A percentile compares a stretch with the other conserved stretches of the same genome.
Conservation (phyloP, 53 echinoderm and acorn worm genomes). For the Holothuria scabra region DNA sequence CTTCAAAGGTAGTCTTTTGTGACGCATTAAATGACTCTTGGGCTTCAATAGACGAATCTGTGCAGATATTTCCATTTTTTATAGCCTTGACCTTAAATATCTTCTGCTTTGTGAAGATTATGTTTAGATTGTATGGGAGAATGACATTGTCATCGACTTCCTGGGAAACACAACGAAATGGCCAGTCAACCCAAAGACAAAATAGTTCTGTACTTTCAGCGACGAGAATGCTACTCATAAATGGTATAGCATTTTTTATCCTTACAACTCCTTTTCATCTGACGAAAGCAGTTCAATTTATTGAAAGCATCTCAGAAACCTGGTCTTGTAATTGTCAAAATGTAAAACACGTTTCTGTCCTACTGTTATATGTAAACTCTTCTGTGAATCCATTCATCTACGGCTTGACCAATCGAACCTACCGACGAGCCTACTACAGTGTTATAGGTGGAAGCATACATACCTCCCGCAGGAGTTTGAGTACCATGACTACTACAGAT, state of each 20-base stretch:
- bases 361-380: neutral
- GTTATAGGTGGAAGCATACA: neutral
- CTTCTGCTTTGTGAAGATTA: neutral
- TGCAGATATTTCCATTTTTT: slow-evolving; percentile 6
- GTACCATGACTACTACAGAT: too few species aligned
- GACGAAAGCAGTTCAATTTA: neutral
- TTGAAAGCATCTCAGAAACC: neutral
- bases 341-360: neutral
- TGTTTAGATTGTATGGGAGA: too few species aligned
- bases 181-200: neutral
- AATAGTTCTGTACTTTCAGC: neutral
- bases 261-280: slow-evolving; percentile 4
- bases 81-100: neutral
- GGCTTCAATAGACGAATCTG: neutral
- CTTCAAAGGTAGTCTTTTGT: too few species aligned
- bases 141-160: too few species aligned
- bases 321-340: neutral
- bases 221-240: neutral
- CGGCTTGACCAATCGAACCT: slow-evolving; percentile 4
- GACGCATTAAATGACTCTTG: neutral
- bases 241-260: neutral
- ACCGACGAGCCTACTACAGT: neutral
- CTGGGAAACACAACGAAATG: too few species aligned
- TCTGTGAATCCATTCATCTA: slow-evolving; percentile 20
- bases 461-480: too few species aligned